Base-by-base conservation (phyloP, 2,113 vertebrate species). In the Seriola quinqueradiata region DNA sequence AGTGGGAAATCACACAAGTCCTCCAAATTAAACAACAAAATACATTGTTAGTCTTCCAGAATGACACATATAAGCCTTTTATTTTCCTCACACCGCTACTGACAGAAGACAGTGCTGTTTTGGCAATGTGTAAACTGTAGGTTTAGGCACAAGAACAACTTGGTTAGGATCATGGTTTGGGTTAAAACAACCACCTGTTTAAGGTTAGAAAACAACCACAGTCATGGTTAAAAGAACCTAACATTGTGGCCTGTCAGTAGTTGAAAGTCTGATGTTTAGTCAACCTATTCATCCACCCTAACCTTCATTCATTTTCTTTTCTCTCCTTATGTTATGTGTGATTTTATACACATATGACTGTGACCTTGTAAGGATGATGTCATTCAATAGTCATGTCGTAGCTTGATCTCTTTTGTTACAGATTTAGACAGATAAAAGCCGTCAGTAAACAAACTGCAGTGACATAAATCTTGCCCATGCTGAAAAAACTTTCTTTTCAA, bases 401-500 rank as follows among this genome's bases (percentile, higher is more conserved):
- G 44, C 54, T 59, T 28, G 48, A 77, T 77, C 28, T 48, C 28
- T 19, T 17, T 8, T 9, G 59, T 44, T 8, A 34, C 52, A 32
- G 13, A 69, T 60, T 21, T 50, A 25, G 38, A 16, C 28, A n/a
- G 36, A 25, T 2, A 3, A 28, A 44, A 36, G 12, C 5, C 1
- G 14, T 40, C 52, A 74, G 17, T 28, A 11, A 64, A 69, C 23
- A 38, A 32, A 54, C 25, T 4, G 28, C 34, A 61, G 10, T 14
- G 12, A 54, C 32, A 70, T 28, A 71, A 71, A n/a, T 52, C 1
- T 3, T 1, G 0, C 38, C 36, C 28, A 23, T 34, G 17, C 0
- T 16, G 44, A 46, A 23, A 38, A 71, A 81, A 75, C 16, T n/a
- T 84, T 55, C 50, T 73, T 44, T 52, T 72, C 10, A 72, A 54